Conservation (phyloP, 2,797 vertebrate species). For the Hafferia zeledoni region DNA sequence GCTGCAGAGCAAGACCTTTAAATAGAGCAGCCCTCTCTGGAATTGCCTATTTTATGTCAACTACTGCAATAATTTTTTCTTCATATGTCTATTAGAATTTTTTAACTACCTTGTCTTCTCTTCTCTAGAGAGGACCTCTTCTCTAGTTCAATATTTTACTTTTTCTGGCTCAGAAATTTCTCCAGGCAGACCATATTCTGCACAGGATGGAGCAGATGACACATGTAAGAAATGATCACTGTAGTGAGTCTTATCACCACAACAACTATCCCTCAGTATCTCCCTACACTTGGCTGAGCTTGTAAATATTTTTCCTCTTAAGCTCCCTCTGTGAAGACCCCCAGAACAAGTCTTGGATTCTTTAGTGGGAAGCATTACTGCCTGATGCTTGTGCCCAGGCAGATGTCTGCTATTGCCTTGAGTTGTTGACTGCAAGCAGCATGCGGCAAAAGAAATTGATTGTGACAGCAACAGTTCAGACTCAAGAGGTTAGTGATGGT, state of each 20-base stretch:
- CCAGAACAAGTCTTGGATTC: background rate
- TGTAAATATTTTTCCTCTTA: background rate
- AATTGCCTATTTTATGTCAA: background rate
- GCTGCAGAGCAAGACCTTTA: background rate
- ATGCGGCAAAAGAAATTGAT: background rate
- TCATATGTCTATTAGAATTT: background rate
- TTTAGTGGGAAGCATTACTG: background rate
- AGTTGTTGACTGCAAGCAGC: background rate
- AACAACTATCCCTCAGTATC: background rate
- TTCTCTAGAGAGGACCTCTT: background rate
- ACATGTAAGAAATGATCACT: background rate
- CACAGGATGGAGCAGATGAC: background rate
- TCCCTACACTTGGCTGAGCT: background rate
- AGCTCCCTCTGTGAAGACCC: background rate
- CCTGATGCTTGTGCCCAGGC: background rate
- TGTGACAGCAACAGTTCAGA: background rate
- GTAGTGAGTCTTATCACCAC: background rate
- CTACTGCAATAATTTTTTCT: background rate
- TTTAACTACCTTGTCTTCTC: background rate
- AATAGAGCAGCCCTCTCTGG: background rate
- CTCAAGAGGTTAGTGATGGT: background rate
- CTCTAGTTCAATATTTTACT: background rate
- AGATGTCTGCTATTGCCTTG: background rate
- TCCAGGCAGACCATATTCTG: background rate
- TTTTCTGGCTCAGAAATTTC: background rate